A percentile compares a stretch with the other conserved stretches of the same genome.
phyloP scores from a whole-genome alignment of 2,113 vertebrate species.

The Labeo catla region DNA sequence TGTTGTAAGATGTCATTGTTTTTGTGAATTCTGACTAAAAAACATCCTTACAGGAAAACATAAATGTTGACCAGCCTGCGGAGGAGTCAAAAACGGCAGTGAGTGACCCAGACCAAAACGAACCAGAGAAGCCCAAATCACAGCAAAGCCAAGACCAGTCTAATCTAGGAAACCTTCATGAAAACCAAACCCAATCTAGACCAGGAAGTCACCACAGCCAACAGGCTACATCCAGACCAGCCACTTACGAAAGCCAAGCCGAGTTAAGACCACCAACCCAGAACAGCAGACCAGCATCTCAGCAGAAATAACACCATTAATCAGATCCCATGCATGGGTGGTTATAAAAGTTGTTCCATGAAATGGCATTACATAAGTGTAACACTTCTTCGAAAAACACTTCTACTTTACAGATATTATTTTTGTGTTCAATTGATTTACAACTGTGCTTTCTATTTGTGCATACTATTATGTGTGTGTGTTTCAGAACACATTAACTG shows the following conservation, averaged over 20 bases:
- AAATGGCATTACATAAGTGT: not conserved
- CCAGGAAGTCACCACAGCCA: constrained; percentile 23
- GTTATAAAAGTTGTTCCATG: not conserved
- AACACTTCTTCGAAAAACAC: constrained; percentile 9
- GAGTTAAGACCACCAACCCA: constrained; percentile 3
- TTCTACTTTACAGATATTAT: not conserved
- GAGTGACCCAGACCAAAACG: not conserved
- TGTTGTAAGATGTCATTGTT: not conserved
- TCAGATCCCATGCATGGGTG: not conserved
- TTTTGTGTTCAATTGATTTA: not conserved
- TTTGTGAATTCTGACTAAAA: constrained; percentile 14
- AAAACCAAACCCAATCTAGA: constrained; percentile 35
- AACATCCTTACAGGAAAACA: constrained; percentile 26
- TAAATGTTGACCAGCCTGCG: not conserved
- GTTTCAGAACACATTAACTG: constrained; percentile 31
- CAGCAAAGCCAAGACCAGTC: constrained; percentile 6
- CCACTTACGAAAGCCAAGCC: constrained; percentile 13
- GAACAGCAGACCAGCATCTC: constrained; percentile 4
- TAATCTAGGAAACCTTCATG: not conserved
- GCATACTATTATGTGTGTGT: not conserved
- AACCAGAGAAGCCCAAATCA: constrained; percentile 16
- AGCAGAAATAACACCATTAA: constrained; percentile 2
- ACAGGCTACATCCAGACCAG: constrained; percentile 34
- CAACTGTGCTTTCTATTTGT: not conserved
- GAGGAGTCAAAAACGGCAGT: not conserved